phyloP scores from a whole-genome alignment of 2,797 vertebrate genomes.

The Lophotriccus pileatus region DNA sequence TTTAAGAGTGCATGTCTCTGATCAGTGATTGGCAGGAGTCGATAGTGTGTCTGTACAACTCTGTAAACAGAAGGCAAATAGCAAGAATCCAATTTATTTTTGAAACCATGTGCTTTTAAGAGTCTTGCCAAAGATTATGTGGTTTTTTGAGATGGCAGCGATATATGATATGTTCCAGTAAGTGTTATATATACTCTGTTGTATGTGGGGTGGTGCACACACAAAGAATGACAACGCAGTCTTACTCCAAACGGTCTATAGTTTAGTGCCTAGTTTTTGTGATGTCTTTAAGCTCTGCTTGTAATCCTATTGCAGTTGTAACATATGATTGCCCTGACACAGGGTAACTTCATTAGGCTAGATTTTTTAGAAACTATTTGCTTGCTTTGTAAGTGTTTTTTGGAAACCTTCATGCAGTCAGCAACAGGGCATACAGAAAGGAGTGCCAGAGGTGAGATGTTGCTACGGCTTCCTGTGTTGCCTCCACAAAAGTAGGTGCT shows the following conservation, averaged over 20 bases:
- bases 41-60: not conserved
- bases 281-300: not conserved
- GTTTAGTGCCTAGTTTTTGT: not conserved
- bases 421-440: not conserved
- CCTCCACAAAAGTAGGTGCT: not conserved
- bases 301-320: not conserved
- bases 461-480: fast-evolving
- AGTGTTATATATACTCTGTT: not conserved
- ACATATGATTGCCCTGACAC: not conserved
- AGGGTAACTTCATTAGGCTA: not conserved
- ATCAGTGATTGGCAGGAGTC: not conserved
- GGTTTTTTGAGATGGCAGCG: not conserved
- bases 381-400: not conserved
- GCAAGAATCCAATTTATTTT: not conserved
- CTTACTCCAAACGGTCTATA: not conserved
- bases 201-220: fast-evolving
- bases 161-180: not conserved
- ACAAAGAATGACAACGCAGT: not conserved
- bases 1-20: fast-evolving
- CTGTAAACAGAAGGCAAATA: not conserved
- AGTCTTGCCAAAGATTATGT: not conserved
- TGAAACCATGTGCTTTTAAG: not conserved
- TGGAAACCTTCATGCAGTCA: not conserved
- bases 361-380: not conserved
- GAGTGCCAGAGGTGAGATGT: not conserved